Base-by-base conservation (phyloP, 2,888 invertebrate genomes). In the Hypselothyrea guttata region DNA sequence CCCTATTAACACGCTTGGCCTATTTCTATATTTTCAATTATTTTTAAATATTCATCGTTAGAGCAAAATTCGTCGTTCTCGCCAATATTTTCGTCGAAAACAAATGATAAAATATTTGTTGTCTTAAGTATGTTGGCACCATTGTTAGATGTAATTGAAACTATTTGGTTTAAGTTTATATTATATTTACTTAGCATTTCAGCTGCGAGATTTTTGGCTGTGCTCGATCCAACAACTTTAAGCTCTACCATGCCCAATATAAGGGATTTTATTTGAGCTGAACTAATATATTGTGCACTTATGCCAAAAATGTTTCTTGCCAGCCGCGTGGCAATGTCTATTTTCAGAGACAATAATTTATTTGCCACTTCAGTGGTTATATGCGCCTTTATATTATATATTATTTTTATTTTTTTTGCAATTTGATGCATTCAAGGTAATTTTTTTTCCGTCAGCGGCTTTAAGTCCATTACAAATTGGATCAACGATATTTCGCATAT, bases 71-170 rank as follows among this genome's bases (percentile, higher is more conserved):
- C 37, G 35, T 35, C 30, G 41, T 55, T 38, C 9, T 53, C 37
- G 4, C 11, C 12, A 38, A 16, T 30, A 16, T 45, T 38, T 45
- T 45, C 13, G 1, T 52, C 37, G 12, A 7, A 37, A 35, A 52
- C 42, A 13, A 44, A 44, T 12, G 38, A 64, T 33, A 65, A 30
- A 13, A 55, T 58, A 34, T 58, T 57, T 4, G 52, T 46, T 11
- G 49, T 15, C 34, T 48, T 63, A 7, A 55, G 15, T 48, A 71
- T 61, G 12, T 61, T 63, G 7, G 56, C 48, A n/a, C 62, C 67
- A 18, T 63, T 66, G 18, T 65, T 62, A 4, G 42, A 58, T 0
- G 67, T 65, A 31, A 65, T 48, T 9, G 61, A 65, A 1, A 63
- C 42, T 11, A 68, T 53, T 52, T 73, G 71, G 0, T 18, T 42